Conservation (phyloP, 2,797 vertebrate species). For the Paramormyrops hopkinsi region DNA sequence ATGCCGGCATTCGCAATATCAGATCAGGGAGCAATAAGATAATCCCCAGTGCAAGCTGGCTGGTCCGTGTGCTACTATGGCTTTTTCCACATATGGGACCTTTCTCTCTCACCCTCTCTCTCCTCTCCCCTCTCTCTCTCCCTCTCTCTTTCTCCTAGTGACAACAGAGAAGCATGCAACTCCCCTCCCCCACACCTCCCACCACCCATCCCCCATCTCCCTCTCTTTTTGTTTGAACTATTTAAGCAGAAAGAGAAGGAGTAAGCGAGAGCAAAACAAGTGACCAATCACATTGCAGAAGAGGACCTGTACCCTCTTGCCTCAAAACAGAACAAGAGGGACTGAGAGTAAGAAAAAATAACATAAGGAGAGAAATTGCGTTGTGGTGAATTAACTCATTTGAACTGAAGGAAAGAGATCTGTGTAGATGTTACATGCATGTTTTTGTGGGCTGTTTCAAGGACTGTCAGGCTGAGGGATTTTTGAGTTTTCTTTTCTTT, state of each 20-base stretch:
- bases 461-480: not conserved
- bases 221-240: constrained; percentile 66
- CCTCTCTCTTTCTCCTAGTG: constrained; percentile 49
- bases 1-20: constrained; percentile 63
- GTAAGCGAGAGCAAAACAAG: constrained; percentile 31
- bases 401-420: not conserved
- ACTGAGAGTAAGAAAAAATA: constrained; percentile 37
- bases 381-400: not conserved
- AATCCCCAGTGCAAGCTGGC: constrained; percentile 61
- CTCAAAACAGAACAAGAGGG: constrained; percentile 32
- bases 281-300: constrained; percentile 55
- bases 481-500: not conserved
- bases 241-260: constrained; percentile 53
- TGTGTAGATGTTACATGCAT: constrained; percentile 18
- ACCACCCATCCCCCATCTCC: constrained; percentile 37
- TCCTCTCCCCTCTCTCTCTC: constrained; percentile 30
- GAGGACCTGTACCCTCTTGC: constrained; percentile 20
- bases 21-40: constrained; percentile 55
- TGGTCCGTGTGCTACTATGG: constrained; percentile 51
- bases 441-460: not conserved
- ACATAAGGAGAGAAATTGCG: constrained; percentile 6
- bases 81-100: constrained; percentile 65
- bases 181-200: constrained; percentile 50
- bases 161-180: constrained; percentile 54
- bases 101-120: constrained; percentile 38